Conservation (phyloP, 2,888 invertebrate genomes). For the Ectobius pallidus region DNA sequence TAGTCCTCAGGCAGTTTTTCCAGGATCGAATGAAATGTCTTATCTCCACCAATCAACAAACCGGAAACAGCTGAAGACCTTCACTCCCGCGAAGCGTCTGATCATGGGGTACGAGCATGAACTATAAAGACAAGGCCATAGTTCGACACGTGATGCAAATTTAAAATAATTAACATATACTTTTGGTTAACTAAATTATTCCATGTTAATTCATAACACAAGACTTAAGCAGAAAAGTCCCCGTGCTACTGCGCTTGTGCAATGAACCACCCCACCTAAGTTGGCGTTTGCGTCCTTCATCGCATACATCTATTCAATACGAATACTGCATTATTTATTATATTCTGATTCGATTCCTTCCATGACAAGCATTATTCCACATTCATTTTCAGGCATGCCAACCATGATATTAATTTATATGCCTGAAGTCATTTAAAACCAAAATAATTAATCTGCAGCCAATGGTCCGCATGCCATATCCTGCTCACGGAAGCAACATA, state of each 20-base stretch:
- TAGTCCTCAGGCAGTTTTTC: too few relatives aligned
- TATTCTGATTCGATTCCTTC: not conserved
- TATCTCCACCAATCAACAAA: not conserved
- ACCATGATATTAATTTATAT: too few relatives aligned
- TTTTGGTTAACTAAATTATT: not conserved
- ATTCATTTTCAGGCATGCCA: too few relatives aligned
- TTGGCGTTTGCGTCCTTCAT: not conserved
- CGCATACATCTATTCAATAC: not conserved
- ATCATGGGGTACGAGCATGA: slow-evolving; percentile 31
- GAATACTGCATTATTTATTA: not conserved
- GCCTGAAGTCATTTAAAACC: too few relatives aligned
- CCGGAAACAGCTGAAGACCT: slow-evolving; percentile 38
- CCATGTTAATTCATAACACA: not conserved
- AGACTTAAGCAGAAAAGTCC: not conserved
- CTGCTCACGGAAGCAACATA: too few relatives aligned
- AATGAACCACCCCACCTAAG: not conserved
- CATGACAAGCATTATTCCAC: not conserved
- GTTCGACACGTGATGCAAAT: slow-evolving; percentile 16
- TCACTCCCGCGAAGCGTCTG: slow-evolving; percentile 32
- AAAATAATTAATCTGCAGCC: too few relatives aligned
- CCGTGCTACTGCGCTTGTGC: slow-evolving; percentile 4
- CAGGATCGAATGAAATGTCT: not conserved
- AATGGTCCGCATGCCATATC: too few relatives aligned
- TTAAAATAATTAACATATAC: not conserved
- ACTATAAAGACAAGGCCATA: slow-evolving; percentile 32